These are phyloP conservation scores for Ctenochaetus hawaiiensis DNA, from an alignment of 2,797 vertebrate genomes.

Conservation along the genomic window DNA sequence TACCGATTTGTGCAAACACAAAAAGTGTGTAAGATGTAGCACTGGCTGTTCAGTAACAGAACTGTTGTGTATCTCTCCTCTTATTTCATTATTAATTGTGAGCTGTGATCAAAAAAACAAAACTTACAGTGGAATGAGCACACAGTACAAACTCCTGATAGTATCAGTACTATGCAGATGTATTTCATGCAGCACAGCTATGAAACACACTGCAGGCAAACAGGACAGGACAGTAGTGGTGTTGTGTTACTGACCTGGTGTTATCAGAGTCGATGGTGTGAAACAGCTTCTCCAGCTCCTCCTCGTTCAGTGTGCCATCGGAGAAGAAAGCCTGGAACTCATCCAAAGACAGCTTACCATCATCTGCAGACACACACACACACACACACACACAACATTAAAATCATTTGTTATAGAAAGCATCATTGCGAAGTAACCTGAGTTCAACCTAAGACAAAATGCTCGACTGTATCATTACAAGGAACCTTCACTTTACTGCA, in stretches of 20 bases:
- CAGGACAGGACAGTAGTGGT: no score
- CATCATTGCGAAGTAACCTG: neutral
- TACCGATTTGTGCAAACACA: slow-evolving; percentile 3
- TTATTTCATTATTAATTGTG: slow-evolving; percentile 47
- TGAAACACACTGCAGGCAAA: neutral
- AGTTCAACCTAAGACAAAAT: neutral
- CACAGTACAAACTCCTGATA: slow-evolving; percentile 1
- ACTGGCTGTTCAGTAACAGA: slow-evolving; percentile 24
- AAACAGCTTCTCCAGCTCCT: slow-evolving; percentile 97
- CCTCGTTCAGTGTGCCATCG: slow-evolving; percentile 93
- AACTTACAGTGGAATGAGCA: slow-evolving; percentile 24
- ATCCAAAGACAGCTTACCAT: slow-evolving; percentile 97
- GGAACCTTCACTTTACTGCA: neutral
- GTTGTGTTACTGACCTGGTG: slow-evolving; percentile 91
- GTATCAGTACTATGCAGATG: slow-evolving; percentile 26
- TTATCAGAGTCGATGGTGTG: slow-evolving; percentile 98
- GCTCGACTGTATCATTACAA: no score
- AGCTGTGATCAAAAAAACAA: slow-evolving; percentile 6
- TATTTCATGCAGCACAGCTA: slow-evolving; percentile 25
- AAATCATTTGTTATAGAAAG: neutral
- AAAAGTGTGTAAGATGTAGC: no score
- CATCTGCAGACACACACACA: slow-evolving; percentile 86
- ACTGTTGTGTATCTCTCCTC: slow-evolving; percentile 21
- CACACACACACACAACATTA: slow-evolving; percentile 10
- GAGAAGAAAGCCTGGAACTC: slow-evolving; percentile 99